Conservation (phyloP, 2,797 vertebrate genomes). For the Microctenopoma steveboyesi region DNA sequence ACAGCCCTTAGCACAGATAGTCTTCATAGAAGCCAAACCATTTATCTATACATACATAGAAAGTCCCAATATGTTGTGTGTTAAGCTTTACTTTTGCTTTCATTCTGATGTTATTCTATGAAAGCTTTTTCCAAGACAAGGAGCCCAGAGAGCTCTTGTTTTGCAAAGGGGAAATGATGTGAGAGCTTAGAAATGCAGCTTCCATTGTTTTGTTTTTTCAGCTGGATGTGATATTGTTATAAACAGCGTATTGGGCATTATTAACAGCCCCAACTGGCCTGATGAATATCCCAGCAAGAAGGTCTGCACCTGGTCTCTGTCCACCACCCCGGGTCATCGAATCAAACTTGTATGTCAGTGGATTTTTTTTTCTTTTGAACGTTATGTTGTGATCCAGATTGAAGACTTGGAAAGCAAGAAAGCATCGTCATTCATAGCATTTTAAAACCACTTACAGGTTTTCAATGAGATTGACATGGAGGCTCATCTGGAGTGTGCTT, state of each 20-base stretch:
- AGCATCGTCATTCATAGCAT: not conserved
- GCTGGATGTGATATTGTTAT: constrained; percentile 93
- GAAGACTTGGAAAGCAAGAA: not conserved
- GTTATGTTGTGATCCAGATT: not conserved
- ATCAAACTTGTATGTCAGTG: constrained; percentile 89
- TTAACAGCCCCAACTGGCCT: constrained; percentile 98
- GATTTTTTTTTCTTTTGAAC: not conserved
- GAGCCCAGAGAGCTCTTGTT: not conserved
- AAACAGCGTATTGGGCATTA: constrained; percentile 86
- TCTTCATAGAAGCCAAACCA: no score
- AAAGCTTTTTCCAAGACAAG: not conserved
- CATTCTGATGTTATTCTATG: not conserved
- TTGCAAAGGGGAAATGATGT: constrained; percentile 19
- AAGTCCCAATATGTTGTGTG: not conserved
- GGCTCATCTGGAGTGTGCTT: constrained; percentile 93
- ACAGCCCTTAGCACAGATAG: no score
- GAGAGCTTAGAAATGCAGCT: not conserved
- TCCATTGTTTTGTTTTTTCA: constrained; percentile 58
- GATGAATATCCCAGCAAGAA: constrained; percentile 96
- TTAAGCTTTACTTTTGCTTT: constrained; percentile 17
- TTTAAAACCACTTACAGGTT: constrained; percentile 75
- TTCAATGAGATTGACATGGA: constrained; percentile 95
- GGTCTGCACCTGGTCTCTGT: constrained; percentile 93
- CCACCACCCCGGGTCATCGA: constrained; percentile 91
- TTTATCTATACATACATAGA: not conserved